phyloP scores from a whole-genome alignment of 2,888 invertebrate species.

The Agonopterix arenella region DNA sequence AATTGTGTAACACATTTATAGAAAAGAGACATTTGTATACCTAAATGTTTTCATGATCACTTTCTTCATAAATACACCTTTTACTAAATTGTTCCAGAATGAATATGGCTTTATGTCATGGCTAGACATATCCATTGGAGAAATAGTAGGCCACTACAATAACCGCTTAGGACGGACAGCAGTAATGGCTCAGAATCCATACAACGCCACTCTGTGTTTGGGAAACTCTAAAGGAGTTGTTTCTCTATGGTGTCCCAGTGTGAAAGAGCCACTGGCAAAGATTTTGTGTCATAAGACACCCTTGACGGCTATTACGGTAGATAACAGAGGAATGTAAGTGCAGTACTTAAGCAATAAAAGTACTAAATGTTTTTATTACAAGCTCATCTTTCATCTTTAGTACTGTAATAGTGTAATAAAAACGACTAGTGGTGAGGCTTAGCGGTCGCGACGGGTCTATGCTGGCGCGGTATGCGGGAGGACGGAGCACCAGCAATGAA shows the following conservation, averaged over 20 bases:
- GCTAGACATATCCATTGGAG: constrained; percentile 96
- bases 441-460: no score
- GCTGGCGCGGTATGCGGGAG: no score
- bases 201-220: constrained; percentile 93
- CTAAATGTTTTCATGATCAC: background rate
- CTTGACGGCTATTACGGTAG: constrained; percentile 87
- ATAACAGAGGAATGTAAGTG: constrained; percentile 87
- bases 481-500: no score
- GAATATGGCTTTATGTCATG: constrained; percentile 89
- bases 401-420: no score
- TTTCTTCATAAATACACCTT: background rate
- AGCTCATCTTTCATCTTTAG: no score
- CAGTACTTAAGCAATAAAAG: no score
- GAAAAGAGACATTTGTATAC: no score
- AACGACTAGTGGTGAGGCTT: no score
- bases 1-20: no score
- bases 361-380: no score
- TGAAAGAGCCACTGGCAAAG: constrained; percentile 90
- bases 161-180: constrained; percentile 87
- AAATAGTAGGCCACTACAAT: constrained; percentile 87
- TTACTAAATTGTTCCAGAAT: constrained; percentile 62
- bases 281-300: constrained; percentile 93
- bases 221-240: constrained; percentile 95
- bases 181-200: constrained; percentile 95
- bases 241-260: constrained; percentile 96